These are phyloP conservation scores for Rapana venosa DNA, from an alignment of 2,888 invertebrate genomes.

Conservation along the genomic window DNA sequence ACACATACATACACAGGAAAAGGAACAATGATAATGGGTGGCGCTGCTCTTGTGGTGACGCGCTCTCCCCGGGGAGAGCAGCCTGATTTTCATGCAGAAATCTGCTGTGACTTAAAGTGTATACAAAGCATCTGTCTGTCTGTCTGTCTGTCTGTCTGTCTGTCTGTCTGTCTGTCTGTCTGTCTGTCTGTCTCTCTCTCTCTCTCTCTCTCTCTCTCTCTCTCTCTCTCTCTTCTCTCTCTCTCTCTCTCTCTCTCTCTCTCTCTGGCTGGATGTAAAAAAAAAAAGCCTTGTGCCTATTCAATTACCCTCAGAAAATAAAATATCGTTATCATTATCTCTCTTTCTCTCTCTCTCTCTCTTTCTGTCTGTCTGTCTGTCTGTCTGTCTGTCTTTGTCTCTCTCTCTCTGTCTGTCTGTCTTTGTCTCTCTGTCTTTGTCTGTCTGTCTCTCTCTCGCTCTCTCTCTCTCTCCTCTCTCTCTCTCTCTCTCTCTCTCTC, in stretches of 20 bases:
- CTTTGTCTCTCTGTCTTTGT: neutral
- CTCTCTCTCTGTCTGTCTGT: neutral
- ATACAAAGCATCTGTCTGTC: neutral
- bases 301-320: too few relatives aligned
- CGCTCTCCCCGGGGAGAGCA: too few relatives aligned
- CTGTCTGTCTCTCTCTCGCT: neutral
- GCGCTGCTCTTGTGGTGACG: too few relatives aligned
- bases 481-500: conserved; percentile 18
- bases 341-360: conserved; percentile 39
- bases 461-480: neutral
- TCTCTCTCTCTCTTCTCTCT: conserved; percentile 35
- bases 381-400: neutral
- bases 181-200: conserved; percentile 22
- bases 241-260: conserved; percentile 24
- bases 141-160: neutral
- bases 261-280: neutral
- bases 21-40: too few relatives aligned
- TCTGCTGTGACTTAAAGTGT: neutral
- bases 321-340: too few relatives aligned
- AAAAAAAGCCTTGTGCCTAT: too few relatives aligned
- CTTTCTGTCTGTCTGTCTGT: neutral
- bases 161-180: neutral
- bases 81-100: neutral
- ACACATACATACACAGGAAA: too few relatives aligned
- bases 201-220: conserved; percentile 37